phyloP scores from a whole-genome alignment of 2,113 vertebrate species.

The Caracal caracal region DNA sequence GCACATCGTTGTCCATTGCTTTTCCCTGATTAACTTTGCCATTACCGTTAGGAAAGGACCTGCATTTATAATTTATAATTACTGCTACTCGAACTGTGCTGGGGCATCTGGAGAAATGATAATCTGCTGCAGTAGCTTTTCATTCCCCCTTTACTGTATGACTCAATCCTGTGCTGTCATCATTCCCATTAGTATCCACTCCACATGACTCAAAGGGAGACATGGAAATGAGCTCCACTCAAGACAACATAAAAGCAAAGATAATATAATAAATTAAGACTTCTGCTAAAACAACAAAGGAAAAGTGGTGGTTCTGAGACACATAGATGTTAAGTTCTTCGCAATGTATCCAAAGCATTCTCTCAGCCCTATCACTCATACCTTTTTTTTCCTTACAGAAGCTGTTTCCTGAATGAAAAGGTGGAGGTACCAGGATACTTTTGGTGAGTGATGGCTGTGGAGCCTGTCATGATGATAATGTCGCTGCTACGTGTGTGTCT shows the following conservation, averaged over 20 bases:
- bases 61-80: neutral
- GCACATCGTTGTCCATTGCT: neutral
- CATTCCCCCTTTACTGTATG: neutral
- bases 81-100: neutral
- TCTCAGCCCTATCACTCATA: neutral
- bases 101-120: constrained; percentile 43
- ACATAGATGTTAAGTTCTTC: neutral
- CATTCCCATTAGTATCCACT: constrained; percentile 26
- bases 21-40: neutral
- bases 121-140: neutral
- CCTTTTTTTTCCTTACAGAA: neutral
- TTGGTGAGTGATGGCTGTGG: neutral
- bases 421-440: neutral
- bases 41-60: neutral
- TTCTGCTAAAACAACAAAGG: neutral
- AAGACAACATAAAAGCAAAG: constrained; percentile 13
- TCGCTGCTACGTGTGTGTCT: constrained; percentile 56
- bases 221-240: constrained; percentile 11
- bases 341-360: neutral
- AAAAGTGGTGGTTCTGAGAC: neutral
- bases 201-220: constrained; percentile 47
- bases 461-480: constrained; percentile 48
- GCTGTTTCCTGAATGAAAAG: constrained; percentile 28
- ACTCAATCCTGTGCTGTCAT: constrained; percentile 49
- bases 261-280: constrained; percentile 14